Percentiles rank a stretch among this genome's conserved stretches.
Conservation (phyloP, 2,113 vertebrate genomes). For the Struthio camelus region DNA sequence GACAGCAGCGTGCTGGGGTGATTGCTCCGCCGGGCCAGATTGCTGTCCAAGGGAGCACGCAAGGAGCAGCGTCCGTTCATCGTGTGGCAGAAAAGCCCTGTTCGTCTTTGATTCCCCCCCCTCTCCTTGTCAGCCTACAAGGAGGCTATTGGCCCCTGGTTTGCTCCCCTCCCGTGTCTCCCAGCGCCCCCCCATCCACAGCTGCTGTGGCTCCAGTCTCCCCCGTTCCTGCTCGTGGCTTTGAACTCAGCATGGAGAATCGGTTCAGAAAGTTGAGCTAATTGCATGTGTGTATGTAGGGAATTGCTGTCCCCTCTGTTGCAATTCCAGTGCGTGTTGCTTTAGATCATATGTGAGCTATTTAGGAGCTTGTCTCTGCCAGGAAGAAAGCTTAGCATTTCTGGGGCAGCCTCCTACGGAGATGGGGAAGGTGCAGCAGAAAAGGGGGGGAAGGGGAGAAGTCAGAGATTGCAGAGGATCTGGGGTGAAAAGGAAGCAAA, state of each 20-base stretch:
- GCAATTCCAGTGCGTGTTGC: background rate
- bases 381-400: background rate
- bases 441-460: background rate
- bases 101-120: background rate
- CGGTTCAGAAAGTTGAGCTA: background rate
- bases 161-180: background rate
- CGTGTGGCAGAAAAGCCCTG: background rate
- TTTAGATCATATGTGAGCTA: background rate
- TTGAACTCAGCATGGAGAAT: background rate
- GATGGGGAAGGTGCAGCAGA: background rate
- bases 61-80: background rate
- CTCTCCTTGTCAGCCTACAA: rapidly evolving
- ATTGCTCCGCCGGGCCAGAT: background rate
- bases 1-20: background rate
- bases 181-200: background rate
- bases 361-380: background rate
- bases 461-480: rapidly evolving
- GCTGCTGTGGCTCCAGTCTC: background rate
- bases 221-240: background rate
- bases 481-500: background rate
- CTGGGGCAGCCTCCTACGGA: background rate
- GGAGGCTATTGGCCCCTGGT: background rate
- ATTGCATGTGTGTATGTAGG: background rate
- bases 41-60: background rate
- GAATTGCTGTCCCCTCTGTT: background rate